Conservation (phyloP, 1,140 invertebrate genomes). For the Philopotamus ludificatus region DNA sequence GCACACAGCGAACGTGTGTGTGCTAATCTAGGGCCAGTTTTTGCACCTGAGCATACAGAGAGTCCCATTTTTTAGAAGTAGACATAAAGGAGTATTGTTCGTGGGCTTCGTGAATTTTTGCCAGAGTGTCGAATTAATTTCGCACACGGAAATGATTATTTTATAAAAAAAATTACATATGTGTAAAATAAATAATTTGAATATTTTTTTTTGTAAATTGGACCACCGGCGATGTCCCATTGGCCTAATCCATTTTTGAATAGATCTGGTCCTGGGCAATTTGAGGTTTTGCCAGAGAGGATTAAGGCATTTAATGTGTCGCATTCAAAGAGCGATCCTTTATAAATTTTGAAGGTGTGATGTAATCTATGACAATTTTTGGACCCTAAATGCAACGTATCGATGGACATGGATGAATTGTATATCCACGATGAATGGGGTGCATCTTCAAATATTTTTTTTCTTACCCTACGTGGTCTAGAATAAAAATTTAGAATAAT, state of each 20-base stretch:
- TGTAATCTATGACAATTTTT: conserved; percentile 20
- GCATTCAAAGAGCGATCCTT: conserved; percentile 14
- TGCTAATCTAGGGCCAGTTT: conserved; percentile 12
- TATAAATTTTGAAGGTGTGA: conserved; percentile 31
- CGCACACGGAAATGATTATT: not conserved
- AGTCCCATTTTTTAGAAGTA: not conserved
- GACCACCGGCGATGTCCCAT: conserved; percentile 31
- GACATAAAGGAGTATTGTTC: not conserved
- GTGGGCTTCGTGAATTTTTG: conserved; percentile 9
- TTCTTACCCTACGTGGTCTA: no score
- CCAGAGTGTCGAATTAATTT: conserved; percentile 13
- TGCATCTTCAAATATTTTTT: not conserved
- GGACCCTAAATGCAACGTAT: not conserved
- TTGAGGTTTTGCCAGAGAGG: conserved; percentile 34
- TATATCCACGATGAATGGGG: not conserved
- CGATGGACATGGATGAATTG: not conserved
- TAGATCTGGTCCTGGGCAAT: conserved; percentile 29
- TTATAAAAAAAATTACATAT: not conserved
- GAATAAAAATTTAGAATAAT: no score
- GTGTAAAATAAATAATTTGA: no score
- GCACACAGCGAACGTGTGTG: not conserved
- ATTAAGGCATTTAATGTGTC: conserved; percentile 30
- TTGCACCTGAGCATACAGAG: conserved; percentile 20
- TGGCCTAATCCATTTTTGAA: conserved; percentile 26
- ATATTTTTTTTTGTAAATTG: not conserved